Evolutionary conservation across 1,140 invertebrate genomes (phyloP), one percentile per base, ranked within the genome.

Genomic region (Hycleus cichorii): DNA sequence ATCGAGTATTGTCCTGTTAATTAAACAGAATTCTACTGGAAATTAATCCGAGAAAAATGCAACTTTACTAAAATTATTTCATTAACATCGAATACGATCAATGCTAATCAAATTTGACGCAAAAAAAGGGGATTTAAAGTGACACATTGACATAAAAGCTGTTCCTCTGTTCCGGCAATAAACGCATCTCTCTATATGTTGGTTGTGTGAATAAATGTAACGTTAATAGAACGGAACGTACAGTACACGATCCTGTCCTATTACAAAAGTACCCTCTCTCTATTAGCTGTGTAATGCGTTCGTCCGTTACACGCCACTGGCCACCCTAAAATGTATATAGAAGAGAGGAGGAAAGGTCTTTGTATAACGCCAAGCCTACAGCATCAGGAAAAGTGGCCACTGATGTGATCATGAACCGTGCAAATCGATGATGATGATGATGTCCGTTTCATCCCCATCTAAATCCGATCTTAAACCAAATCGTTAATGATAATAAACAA

Each of bases 321-420:
- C 32, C 52, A 55, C 60, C 60, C 60, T 58, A 59, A 48, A 50
- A 59, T 26, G 40, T n/a, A 42, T 43, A 27, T 43, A 50, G 49
- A 48, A 48, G 48, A 47, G 39, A 40, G 57, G 25, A 49, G 54
- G 50, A 59, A 55, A 46, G 51, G 53, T 60, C 56, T 68, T 69
- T 64, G 66, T 66, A 61, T 68, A 65, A 66, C 63, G 55, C 57
- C 57, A 57, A 62, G 58, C 58, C 64, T 60, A 46, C 60, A 65
- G 63, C 64, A 53, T 59, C 59, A 48, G 64, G 64, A 62, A 64
- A 68, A 70, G 68, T 70, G 67, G 65, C 67, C 66, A 67, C 65
- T 70, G 68, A 70, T 67, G 68, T 68, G 69, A 69, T 71, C 69
- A 71, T 63, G 68, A 69, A 57, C 62, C 68, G 69, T 71, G 63